These are phyloP conservation scores for Ecdyonurus torrentis DNA, from an alignment of 2,888 invertebrate species.

Conservation along the genomic window DNA sequence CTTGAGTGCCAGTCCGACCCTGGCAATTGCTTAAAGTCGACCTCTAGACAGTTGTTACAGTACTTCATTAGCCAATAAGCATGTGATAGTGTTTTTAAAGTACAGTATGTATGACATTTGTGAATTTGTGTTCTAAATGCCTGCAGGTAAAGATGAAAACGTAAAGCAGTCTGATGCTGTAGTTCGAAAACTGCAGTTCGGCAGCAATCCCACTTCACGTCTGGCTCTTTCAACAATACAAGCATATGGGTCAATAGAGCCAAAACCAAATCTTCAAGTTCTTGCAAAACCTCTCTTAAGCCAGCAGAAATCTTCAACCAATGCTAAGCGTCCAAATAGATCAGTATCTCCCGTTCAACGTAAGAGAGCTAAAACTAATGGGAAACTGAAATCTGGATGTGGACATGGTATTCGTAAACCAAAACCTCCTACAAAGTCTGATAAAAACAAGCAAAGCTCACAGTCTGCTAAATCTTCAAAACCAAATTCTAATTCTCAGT, in stretches of 20 bases:
- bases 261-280: not conserved
- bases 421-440: slow-evolving; percentile 25
- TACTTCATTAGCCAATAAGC: too few species aligned
- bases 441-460: not conserved
- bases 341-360: not conserved
- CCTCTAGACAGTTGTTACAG: too few species aligned
- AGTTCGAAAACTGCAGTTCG: too few species aligned
- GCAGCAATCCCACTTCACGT: not conserved
- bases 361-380: not conserved
- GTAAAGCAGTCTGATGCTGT: too few species aligned
- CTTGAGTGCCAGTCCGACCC: too few species aligned
- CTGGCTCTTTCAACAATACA: not conserved
- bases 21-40: too few species aligned
- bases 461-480: not conserved
- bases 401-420: slow-evolving; percentile 43
- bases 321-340: not conserved
- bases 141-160: too few species aligned
- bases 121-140: too few species aligned
- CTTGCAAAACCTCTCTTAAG: too few species aligned
- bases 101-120: too few species aligned
- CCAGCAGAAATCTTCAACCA: not conserved
- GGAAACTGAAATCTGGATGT: not conserved
- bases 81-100: too few species aligned
- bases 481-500: too few species aligned
- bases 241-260: not conserved